Percentiles rank a stretch among this genome's conserved stretches.
phyloP scores from a whole-genome alignment of 2,797 vertebrate genomes.

The Myotis pilosus region DNA sequence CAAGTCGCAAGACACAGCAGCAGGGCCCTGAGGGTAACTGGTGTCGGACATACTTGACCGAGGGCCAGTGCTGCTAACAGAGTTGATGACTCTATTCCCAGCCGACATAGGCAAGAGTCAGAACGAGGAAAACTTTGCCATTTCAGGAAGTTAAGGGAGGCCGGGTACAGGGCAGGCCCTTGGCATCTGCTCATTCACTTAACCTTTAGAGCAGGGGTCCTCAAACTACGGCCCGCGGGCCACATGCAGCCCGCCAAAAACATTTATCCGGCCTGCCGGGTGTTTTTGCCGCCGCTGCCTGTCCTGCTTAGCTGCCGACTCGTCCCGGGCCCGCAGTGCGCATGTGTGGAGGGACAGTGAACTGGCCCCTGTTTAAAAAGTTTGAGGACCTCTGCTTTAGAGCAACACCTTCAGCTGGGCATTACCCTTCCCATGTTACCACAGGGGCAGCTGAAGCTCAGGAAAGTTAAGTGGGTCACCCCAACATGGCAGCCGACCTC shows the following conservation, averaged over 20 bases:
- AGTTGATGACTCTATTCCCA: neutral
- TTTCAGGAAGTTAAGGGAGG: neutral
- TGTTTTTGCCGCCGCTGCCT: too few relatives aligned
- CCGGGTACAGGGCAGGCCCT: neutral
- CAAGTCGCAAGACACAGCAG: neutral
- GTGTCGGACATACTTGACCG: neutral
- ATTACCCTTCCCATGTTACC: neutral
- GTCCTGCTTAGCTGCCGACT: too few relatives aligned
- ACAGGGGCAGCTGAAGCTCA: neutral
- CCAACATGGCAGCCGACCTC: too few relatives aligned
- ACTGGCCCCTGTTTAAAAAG: too few relatives aligned
- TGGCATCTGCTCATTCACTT: neutral
- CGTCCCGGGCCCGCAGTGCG: too few relatives aligned
- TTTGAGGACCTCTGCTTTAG: neutral
- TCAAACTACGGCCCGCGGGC: too few relatives aligned
- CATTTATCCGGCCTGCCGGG: too few relatives aligned
- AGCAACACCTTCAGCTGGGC: neutral
- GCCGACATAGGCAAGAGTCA: neutral
- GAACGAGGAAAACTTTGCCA: neutral
- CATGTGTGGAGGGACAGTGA: too few relatives aligned
- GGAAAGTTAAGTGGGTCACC: neutral
- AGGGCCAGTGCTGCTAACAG: neutral
- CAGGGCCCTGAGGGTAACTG: neutral
- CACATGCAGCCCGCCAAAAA: too few relatives aligned
- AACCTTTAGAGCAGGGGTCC: neutral